Percentiles rank a stretch among this genome's conserved stretches.
phyloP scores from a whole-genome alignment of 2,888 invertebrate genomes.

The Pharmacophagus antenor region DNA sequence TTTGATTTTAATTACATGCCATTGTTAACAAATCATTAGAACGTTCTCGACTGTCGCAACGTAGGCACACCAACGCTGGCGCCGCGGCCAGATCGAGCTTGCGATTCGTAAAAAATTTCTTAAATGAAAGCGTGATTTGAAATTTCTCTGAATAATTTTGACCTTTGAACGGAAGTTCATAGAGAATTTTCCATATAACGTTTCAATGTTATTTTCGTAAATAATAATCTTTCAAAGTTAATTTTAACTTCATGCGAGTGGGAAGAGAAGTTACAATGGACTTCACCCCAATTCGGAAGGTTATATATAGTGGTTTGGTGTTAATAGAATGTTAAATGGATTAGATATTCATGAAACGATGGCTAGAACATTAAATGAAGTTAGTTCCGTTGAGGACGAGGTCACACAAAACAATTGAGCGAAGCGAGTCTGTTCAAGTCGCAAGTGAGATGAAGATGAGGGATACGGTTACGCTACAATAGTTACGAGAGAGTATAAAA shows the following conservation, averaged over 20 bases:
- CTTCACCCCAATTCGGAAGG: not conserved
- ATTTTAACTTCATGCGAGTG: not conserved
- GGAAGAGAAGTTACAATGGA: no score
- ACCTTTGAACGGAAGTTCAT: not conserved
- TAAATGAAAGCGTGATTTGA: not conserved
- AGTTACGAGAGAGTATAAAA: conserved; percentile 74
- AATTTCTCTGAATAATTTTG: not conserved
- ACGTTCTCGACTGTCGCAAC: conserved; percentile 51
- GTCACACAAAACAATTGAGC: conserved; percentile 46
- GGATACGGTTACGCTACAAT: conserved; percentile 57
- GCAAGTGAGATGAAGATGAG: conserved; percentile 55
- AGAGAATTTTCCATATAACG: no score
- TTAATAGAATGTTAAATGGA: not conserved
- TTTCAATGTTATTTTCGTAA: no score
- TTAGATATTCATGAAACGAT: not conserved
- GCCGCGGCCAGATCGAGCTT: conserved; percentile 56
- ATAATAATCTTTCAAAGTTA: not conserved
- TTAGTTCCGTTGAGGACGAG: conserved; percentile 25
- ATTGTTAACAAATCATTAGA: conserved; percentile 38
- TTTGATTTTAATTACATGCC: conserved; percentile 46
- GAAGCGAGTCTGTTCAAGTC: conserved; percentile 49
- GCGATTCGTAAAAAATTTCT: conserved; percentile 60
- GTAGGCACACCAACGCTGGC: conserved; percentile 54
- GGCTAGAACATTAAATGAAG: conserved; percentile 33
- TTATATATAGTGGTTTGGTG: not conserved